A percentile compares a stretch with the other conserved stretches of the same genome.
Evolutionary conservation across 1,140 invertebrate species (phyloP).

Genomic region (Anoplophora glabripennis): DNA sequence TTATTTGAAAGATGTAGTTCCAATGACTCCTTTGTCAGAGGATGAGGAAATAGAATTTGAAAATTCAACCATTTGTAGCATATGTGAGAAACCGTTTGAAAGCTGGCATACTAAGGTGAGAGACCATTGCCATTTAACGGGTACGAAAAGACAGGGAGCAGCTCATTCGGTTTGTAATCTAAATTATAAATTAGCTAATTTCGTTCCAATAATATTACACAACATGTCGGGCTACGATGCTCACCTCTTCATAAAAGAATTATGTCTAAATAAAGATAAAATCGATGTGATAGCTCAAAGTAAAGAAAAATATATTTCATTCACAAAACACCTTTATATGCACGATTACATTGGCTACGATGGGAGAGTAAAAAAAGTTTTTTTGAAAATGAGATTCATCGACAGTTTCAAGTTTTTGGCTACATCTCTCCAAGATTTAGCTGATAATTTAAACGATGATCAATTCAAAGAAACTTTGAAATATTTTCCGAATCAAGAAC

Average conservation of each 20-base stretch:
- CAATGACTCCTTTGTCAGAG: too few relatives aligned
- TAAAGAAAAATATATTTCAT: constrained; percentile 23
- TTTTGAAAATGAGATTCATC: constrained; percentile 37
- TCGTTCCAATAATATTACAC: constrained; percentile 5
- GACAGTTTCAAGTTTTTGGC: constrained; percentile 42
- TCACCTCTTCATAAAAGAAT: constrained; percentile 6
- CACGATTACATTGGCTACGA: constrained; percentile 8
- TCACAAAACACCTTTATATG: constrained; percentile 30
- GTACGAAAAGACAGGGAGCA: constrained; percentile 18
- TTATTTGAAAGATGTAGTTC: too few relatives aligned
- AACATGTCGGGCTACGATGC: constrained; percentile 8
- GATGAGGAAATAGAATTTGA: too few relatives aligned
- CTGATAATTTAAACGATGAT: constrained; percentile 9
- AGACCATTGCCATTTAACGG: constrained; percentile 41
- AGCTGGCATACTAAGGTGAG: constrained; percentile 24
- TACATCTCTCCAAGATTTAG: constrained; percentile 19
- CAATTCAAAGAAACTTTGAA: constrained; percentile 14
- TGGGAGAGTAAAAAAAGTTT: constrained; percentile 9
- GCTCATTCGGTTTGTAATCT: background rate
- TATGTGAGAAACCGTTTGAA: constrained; percentile 30
- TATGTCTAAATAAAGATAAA: background rate
- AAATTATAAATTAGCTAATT: constrained; percentile 1
- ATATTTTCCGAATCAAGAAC: constrained; percentile 36
- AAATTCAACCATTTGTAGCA: background rate
- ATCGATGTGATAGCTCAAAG: background rate